A percentile compares a stretch with the other conserved stretches of the same genome.
These are phyloP conservation scores for Scophthalmus maximus DNA, from an alignment of 2,113 vertebrate species.

Conservation along the genomic window DNA sequence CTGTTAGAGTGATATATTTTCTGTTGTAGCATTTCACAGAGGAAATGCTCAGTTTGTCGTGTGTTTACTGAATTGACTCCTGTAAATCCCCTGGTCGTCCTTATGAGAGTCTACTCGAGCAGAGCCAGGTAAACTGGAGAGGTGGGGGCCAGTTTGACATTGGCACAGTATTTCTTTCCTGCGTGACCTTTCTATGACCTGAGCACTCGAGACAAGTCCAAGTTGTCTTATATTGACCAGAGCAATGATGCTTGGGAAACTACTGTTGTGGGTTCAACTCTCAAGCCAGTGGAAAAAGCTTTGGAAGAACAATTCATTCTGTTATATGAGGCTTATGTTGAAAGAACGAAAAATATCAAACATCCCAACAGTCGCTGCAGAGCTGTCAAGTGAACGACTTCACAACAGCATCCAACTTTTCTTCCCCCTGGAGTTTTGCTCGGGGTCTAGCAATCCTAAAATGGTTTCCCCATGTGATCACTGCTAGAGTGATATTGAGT, in stretches of 20 bases:
- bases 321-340: slow-evolving; percentile 33
- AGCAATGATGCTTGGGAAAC: slow-evolving; percentile 56
- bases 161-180: slow-evolving; percentile 49
- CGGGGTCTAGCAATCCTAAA: slow-evolving; percentile 17
- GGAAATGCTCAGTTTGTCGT: slow-evolving; percentile 42
- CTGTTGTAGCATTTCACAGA: slow-evolving; percentile 48
- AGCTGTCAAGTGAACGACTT: slow-evolving; percentile 26
- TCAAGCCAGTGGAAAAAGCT: slow-evolving; percentile 34
- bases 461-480: slow-evolving; percentile 47
- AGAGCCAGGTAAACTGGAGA: slow-evolving; percentile 47
- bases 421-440: slow-evolving; percentile 7
- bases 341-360: slow-evolving; percentile 35
- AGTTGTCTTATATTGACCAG: slow-evolving; percentile 57
- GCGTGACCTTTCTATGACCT: slow-evolving; percentile 63
- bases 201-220: slow-evolving; percentile 57
- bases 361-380: slow-evolving; percentile 11
- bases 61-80: slow-evolving; percentile 49
- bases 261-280: slow-evolving; percentile 47
- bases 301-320: slow-evolving; percentile 43
- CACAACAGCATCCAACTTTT: slow-evolving; percentile 12
- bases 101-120: slow-evolving; percentile 54
- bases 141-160: slow-evolving; percentile 47
- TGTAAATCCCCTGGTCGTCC: slow-evolving; percentile 53
- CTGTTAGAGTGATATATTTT: slow-evolving; percentile 68
- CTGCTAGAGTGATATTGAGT: slow-evolving; percentile 26